Conservation (phyloP, 2,888 invertebrate genomes). For the Metalampra italica region DNA sequence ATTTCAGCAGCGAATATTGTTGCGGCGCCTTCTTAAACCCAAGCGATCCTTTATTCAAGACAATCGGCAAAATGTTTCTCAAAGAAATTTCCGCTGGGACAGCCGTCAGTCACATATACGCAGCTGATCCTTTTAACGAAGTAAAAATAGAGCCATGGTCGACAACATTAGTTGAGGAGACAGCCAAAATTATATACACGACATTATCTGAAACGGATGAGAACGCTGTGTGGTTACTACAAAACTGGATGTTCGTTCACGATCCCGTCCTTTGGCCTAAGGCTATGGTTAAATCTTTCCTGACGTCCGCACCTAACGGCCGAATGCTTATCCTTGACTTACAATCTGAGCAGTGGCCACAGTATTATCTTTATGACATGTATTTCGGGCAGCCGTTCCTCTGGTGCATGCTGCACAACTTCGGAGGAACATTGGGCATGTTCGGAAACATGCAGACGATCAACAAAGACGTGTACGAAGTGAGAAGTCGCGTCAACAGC, state of each 20-base stretch:
- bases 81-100: slow-evolving; percentile 82
- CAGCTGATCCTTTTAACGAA: slow-evolving; percentile 96
- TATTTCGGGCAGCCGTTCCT: slow-evolving; percentile 97
- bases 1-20: slow-evolving; percentile 85
- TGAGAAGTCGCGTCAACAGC: slow-evolving; percentile 79
- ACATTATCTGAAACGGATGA: slow-evolving; percentile 85
- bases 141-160: slow-evolving; percentile 81
- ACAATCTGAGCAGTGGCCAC: slow-evolving; percentile 91
- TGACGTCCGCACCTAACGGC: slow-evolving; percentile 88
- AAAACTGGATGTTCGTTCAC: slow-evolving; percentile 91
- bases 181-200: slow-evolving; percentile 83
- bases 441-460: slow-evolving; percentile 90
- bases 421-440: slow-evolving; percentile 96
- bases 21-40: slow-evolving; percentile 90
- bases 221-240: slow-evolving; percentile 91
- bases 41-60: slow-evolving; percentile 84
- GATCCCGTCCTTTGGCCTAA: slow-evolving; percentile 83
- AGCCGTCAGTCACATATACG: slow-evolving; percentile 86
- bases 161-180: slow-evolving; percentile 78
- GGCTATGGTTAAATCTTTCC: slow-evolving; percentile 82
- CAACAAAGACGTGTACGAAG: slow-evolving; percentile 81
- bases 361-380: slow-evolving; percentile 84
- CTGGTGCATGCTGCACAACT: slow-evolving; percentile 98
- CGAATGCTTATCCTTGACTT: slow-evolving; percentile 92
- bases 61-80: slow-evolving; percentile 85